Evolutionary conservation across 2,113 vertebrate genomes (phyloP), one percentile per base, ranked within the genome.

Genomic region (Cynoglossus semilaevis): DNA sequence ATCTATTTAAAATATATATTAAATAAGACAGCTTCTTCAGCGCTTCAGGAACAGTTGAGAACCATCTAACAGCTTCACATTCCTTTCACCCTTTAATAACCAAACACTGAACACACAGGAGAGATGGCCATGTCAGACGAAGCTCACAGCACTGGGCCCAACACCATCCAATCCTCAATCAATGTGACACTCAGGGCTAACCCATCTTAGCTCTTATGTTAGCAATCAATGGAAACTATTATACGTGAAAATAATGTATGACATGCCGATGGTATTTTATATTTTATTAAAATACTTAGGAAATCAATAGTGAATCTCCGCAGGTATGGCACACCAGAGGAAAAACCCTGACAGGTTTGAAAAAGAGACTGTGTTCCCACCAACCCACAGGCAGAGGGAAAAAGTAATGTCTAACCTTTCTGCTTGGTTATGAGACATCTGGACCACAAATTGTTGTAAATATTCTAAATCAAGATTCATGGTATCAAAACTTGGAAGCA

Each of bases 261-360:
- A 74, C 74, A 65, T n/a, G 13, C 34, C 8, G 29, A 57, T 17
- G 18, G 18, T 64, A 66, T 74, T 85, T 82, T 78, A 82, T 54
- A 74, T 79, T 72, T 81, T 63, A 85, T 76, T 77, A 76, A 66
- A 77, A 78, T 63, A 50, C 62, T 64, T 48, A 18, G 42, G 58
- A 85, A 85, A 85, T 89, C 77, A 79, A 84, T 85, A 80, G 18
- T 38, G 56, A 29, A 29, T 29, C 22, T 47, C 44, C 73, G 53
- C 17, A 29, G n/a, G 47, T 63, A 41, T 9, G 6, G 15, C 11
- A 15, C 29, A 45, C 48, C 64, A 69, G 72, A 74, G 77, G 60
- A 63, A 15, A n/a, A 19, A 51, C 15, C 22, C 68, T 51, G 45
- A 76, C 61, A 77, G 51, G 57, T 67, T 57, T 55, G 47, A 65